Percentiles rank a stretch among this genome's conserved stretches.
Evolutionary conservation across 2,797 vertebrate genomes (phyloP).

Genomic region (Distichodus sexfasciatus): DNA sequence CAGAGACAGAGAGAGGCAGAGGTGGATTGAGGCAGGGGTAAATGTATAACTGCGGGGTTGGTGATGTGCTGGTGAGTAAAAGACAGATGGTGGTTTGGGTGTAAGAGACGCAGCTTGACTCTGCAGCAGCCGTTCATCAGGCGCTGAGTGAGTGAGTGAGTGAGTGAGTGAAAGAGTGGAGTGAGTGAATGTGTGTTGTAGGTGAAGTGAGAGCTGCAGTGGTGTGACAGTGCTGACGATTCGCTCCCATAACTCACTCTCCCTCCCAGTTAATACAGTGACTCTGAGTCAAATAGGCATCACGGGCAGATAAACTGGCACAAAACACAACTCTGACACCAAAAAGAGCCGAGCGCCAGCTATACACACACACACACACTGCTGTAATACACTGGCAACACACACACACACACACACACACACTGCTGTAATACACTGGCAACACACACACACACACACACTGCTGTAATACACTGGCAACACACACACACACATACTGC

Average conservation of each 20-base stretch:
- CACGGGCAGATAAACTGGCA: constrained; percentile 61
- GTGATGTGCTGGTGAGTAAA: constrained; percentile 55
- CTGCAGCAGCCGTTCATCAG: constrained; percentile 62
- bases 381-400: too few species aligned
- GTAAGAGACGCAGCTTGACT: constrained; percentile 56
- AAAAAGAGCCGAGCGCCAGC: background rate
- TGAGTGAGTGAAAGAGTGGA: too few species aligned
- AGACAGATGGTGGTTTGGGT: constrained; percentile 60
- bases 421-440: too few species aligned
- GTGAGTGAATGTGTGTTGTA: constrained; percentile 59
- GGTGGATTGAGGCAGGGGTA: too few species aligned
- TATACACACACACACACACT: too few species aligned
- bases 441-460: too few species aligned
- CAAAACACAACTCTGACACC: constrained; percentile 53
- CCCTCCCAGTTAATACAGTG: constrained; percentile 70
- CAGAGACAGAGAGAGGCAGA: too few species aligned
- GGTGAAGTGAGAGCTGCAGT: too few species aligned
- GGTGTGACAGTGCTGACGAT: constrained; percentile 61
- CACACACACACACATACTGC: too few species aligned
- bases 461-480: too few species aligned
- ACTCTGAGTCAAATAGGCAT: constrained; percentile 63
- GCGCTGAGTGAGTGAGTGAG: constrained; percentile 70
- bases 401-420: too few species aligned
- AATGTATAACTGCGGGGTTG: constrained; percentile 48
- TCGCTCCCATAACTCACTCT: constrained; percentile 67